A percentile compares a stretch with the other conserved stretches of the same genome.
Evolutionary conservation across 1,140 invertebrate species (phyloP).

Genomic region (Colletes gigas): DNA sequence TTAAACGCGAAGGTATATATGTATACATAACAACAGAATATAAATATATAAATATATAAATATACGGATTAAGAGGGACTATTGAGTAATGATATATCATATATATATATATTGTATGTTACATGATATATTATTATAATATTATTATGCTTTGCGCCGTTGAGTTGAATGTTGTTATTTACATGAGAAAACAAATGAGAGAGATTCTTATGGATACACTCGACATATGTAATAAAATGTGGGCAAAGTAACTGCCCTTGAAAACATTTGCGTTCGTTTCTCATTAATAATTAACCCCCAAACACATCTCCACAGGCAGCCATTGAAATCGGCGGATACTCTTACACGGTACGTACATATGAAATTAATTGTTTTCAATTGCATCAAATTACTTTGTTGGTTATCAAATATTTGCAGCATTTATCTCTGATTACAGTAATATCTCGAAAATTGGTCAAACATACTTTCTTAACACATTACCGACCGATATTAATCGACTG

Average conservation of each 20-base stretch:
- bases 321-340: not conserved
- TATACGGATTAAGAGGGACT: slow-evolving; percentile 66
- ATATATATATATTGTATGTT: slow-evolving; percentile 74
- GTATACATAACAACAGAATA: slow-evolving; percentile 70
- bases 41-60: slow-evolving; percentile 71
- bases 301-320: not conserved
- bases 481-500: too few relatives aligned
- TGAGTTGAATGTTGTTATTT: slow-evolving; percentile 80
- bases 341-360: not conserved
- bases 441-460: too few relatives aligned
- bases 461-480: too few relatives aligned
- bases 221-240: slow-evolving; percentile 77
- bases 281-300: not conserved
- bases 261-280: slow-evolving; percentile 12
- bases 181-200: slow-evolving; percentile 64
- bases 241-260: slow-evolving; percentile 54
- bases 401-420: too few relatives aligned
- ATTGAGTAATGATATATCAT: slow-evolving; percentile 74
- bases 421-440: too few relatives aligned
- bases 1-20: slow-evolving; percentile 75
- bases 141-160: slow-evolving; percentile 77
- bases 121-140: slow-evolving; percentile 74
- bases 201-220: slow-evolving; percentile 75
- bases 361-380: too few relatives aligned
- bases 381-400: too few relatives aligned